Evolutionary conservation across 2,797 vertebrate species (phyloP).

Genomic region (Pterois miles): DNA sequence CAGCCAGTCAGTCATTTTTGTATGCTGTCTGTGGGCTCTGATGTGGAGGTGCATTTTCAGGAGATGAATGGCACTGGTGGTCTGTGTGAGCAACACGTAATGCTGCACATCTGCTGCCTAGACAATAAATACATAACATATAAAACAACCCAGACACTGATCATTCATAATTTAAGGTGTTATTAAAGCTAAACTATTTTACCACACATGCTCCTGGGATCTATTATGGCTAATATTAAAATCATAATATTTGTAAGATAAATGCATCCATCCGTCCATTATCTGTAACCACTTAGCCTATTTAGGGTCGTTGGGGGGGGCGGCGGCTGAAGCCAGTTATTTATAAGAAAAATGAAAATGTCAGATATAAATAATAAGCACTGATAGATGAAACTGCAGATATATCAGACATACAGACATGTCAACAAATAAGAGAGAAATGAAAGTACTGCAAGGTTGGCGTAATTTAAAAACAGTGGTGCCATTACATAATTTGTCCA

Average conservation of each 20-base stretch:
- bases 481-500: not conserved
- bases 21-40: not conserved
- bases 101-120: not conserved
- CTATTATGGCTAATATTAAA: not conserved
- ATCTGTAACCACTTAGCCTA: too few species aligned
- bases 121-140: not conserved
- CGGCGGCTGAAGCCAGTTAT: too few species aligned
- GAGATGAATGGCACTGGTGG: not conserved
- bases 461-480: not conserved
- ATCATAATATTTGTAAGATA: not conserved
- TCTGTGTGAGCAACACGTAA: conserved; percentile 18
- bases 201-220: not conserved
- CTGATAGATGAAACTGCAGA: not conserved
- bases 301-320: too few species aligned
- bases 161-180: not conserved
- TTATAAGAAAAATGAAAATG: not conserved
- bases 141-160: not conserved
- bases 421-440: not conserved
- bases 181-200: not conserved
- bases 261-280: too few species aligned
- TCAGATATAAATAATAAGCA: not conserved
- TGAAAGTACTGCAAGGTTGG: not conserved
- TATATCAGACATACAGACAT: not conserved
- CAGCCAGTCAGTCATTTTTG: not conserved
- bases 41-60: conserved; percentile 16